These are phyloP conservation scores for Ptilorrhoa leucosticta DNA, from an alignment of 2,113 vertebrate genomes.

Conservation along the genomic window DNA sequence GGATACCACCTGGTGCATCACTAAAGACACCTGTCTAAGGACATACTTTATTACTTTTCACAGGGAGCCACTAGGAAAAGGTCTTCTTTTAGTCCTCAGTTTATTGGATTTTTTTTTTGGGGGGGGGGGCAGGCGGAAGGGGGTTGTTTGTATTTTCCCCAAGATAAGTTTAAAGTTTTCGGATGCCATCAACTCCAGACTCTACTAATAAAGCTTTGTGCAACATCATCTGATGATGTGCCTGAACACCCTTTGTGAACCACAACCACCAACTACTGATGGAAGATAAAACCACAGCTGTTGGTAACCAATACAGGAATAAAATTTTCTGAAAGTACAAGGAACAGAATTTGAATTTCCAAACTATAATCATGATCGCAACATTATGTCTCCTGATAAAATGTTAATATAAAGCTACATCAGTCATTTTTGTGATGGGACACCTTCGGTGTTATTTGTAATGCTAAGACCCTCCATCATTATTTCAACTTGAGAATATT, in stretches of 20 bases:
- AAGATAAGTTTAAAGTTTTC: neutral
- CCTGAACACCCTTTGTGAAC: neutral
- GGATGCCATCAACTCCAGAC: neutral
- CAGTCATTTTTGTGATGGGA: neutral
- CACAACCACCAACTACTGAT: neutral
- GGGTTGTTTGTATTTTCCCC: fast-evolving
- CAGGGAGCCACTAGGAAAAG: neutral
- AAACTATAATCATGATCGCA: neutral
- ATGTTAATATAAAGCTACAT: neutral
- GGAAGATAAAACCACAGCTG: neutral
- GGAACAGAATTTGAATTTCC: neutral
- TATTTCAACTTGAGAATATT: neutral
- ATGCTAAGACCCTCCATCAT: neutral
- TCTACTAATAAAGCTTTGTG: neutral
- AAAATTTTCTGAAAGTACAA: neutral
- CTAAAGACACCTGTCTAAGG: neutral
- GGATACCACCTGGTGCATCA: fast-evolving
- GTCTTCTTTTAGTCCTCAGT: neutral
- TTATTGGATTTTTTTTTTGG: neutral
- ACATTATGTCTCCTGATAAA: neutral
- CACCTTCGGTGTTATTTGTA: neutral
- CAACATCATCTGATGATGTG: fast-evolving
- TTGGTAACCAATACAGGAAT: neutral
- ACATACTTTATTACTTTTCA: neutral
- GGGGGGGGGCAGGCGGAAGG: neutral